Evolutionary conservation across 1,140 invertebrate species (phyloP), one percentile per base, ranked within the genome.

Genomic region (Ceratosolen fusciceps): DNA sequence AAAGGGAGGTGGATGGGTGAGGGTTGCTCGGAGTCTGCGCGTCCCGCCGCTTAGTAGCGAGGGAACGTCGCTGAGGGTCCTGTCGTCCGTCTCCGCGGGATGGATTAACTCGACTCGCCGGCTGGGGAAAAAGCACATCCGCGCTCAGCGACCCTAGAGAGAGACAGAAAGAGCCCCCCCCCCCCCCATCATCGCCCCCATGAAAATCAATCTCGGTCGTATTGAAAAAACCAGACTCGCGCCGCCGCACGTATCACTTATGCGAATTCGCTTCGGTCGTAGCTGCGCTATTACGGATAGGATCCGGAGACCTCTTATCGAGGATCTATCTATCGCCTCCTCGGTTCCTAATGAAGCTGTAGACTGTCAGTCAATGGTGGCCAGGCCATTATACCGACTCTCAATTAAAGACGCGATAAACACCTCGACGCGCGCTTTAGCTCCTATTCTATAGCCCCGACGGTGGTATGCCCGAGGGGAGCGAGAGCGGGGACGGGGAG

Each of bases 41-140:
- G 49, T 62, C 58, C 70, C 70, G 12, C 73, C 60, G 58, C 56
- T 21, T 47, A 68, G 19, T n/a, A 70, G 49, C 49, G 24, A 24
- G 39, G 14, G 29, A 14, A 39, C 62, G 21, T 37, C 39, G 62
- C 49, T 37, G 52, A 62, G 49, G 54, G 58, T 65, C 54, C 58
- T 37, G 26, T 60, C 56, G 9, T 12, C 12, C 56, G 9, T 7
- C n/a, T n/a, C 12, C 56, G 56, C 12, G 2, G 24, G 56, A 29
- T 24, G 56, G n/a, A 29, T 60, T 26, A 24, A 24, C 54, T 24
- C 24, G 5, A 24, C 21, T 4, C 12, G 5, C n/a, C 14, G 4
- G 49, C 43, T 7, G 12, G 14, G 12, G 49, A 52, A 21, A 14
- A 21, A 19, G 49, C 24, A 24, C 21, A 24, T 24, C 12, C 3